Conservation (phyloP, 2,797 vertebrate genomes). For the Thunnus albacares region DNA sequence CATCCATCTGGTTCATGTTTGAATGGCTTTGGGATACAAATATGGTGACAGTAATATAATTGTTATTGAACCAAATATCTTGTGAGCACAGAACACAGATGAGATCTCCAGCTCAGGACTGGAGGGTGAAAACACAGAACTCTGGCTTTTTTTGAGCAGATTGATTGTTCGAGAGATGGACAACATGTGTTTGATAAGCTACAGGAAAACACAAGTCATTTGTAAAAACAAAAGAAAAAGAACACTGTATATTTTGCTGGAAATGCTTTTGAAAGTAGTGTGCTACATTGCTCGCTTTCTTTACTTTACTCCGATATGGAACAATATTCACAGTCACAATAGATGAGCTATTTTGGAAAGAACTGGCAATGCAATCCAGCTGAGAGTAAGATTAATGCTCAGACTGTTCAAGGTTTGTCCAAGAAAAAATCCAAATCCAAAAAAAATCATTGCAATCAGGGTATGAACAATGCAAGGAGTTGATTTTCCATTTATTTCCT, state of each 20-base stretch:
- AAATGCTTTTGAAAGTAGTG: slow-evolving; percentile 15
- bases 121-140: slow-evolving; percentile 18
- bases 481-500: slow-evolving; percentile 18
- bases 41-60: slow-evolving; percentile 34
- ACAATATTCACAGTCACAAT: background rate
- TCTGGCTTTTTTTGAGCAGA: background rate
- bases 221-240: slow-evolving; percentile 34
- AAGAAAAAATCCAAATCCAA: background rate
- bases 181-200: slow-evolving; percentile 37
- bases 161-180: slow-evolving; percentile 8
- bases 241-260: slow-evolving; percentile 9
- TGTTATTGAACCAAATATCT: slow-evolving; percentile 51
- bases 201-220: slow-evolving; percentile 1
- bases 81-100: slow-evolving; percentile 29
- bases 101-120: slow-evolving; percentile 5
- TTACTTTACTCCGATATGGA: background rate
- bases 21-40: slow-evolving; percentile 44
- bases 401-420: slow-evolving; percentile 3
- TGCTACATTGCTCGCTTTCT: background rate
- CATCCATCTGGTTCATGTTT: slow-evolving; percentile 13
- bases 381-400: background rate
- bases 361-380: background rate
- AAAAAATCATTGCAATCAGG: background rate
- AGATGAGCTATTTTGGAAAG: background rate
- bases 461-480: slow-evolving; percentile 18